Percentiles rank a stretch among this genome's conserved stretches.
phyloP scores from a whole-genome alignment of 2,888 invertebrate species.

The Tiphia femorata region DNA sequence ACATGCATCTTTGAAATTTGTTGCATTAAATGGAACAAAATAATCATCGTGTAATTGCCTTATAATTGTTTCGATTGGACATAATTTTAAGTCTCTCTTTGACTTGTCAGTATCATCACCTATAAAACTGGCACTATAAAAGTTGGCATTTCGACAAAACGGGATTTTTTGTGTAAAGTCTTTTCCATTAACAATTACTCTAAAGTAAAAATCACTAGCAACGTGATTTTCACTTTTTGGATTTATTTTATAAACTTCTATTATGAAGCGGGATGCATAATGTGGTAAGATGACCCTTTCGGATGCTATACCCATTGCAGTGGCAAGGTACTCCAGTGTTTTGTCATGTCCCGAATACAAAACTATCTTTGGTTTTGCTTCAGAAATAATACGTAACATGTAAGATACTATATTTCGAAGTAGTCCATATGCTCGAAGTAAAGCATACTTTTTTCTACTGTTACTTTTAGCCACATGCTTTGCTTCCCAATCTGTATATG shows the following conservation, averaged over 20 bases:
- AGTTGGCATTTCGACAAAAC: conserved; percentile 80
- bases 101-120: conserved; percentile 68
- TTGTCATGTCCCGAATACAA: conserved; percentile 94
- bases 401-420: conserved; percentile 85
- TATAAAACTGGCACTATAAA: conserved; percentile 67
- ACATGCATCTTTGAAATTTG: conserved; percentile 90
- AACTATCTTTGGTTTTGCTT: conserved; percentile 80
- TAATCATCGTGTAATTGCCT: conserved; percentile 91
- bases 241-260: conserved; percentile 88
- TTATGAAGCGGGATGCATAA: conserved; percentile 88
- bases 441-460: conserved; percentile 70
- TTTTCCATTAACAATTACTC: conserved; percentile 87
- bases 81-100: conserved; percentile 74
- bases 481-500: conserved; percentile 87
- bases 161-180: conserved; percentile 86
- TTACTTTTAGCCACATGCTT: conserved; percentile 75
- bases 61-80: conserved; percentile 89
- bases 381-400: conserved; percentile 85
- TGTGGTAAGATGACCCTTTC: conserved; percentile 77
- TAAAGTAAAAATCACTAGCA: conserved; percentile 83
- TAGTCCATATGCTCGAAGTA: conserved; percentile 85
- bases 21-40: conserved; percentile 85
- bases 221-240: conserved; percentile 72
- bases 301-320: conserved; percentile 81
- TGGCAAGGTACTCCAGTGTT: conserved; percentile 86